Evolutionary conservation across 2,888 invertebrate species (phyloP).

Genomic region (Chrysina gloriosa): DNA sequence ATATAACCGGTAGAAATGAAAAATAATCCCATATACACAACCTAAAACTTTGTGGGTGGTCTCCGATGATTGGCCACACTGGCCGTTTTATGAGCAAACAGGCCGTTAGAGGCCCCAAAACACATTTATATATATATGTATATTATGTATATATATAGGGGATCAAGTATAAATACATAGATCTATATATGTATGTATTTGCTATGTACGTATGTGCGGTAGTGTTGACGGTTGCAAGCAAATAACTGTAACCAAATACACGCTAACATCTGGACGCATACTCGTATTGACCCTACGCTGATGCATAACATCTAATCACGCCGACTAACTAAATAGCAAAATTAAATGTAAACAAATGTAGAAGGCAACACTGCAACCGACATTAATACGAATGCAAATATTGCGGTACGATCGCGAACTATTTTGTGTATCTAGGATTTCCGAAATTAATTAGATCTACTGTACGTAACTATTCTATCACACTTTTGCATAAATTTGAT

Average conservation of each 20-base stretch:
- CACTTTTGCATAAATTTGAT: too few species aligned
- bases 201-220: too few species aligned
- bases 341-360: slow-evolving; percentile 41
- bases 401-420: not conserved
- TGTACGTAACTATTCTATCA: not conserved
- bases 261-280: slow-evolving; percentile 41
- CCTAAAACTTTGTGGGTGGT: slow-evolving; percentile 28
- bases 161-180: slow-evolving; percentile 15
- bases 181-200: too few species aligned
- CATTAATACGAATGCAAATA: slow-evolving; percentile 28
- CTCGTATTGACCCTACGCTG: slow-evolving; percentile 30
- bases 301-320: slow-evolving; percentile 43
- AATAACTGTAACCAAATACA: slow-evolving; percentile 51
- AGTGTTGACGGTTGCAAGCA: slow-evolving; percentile 50
- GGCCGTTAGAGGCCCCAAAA: slow-evolving; percentile 31
- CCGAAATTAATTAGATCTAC: slow-evolving; percentile 13
- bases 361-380: slow-evolving; percentile 12
- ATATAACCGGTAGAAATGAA: slow-evolving; percentile 24
- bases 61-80: slow-evolving; percentile 25
- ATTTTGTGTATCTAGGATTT: not conserved
- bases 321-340: slow-evolving; percentile 42
- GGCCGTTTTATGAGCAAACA: slow-evolving; percentile 31
- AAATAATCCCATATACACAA: slow-evolving; percentile 23
- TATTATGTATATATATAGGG: slow-evolving; percentile 10
- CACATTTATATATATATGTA: slow-evolving; percentile 18